Conservation (phyloP, 2,888 invertebrate genomes). For the Automeris io region DNA sequence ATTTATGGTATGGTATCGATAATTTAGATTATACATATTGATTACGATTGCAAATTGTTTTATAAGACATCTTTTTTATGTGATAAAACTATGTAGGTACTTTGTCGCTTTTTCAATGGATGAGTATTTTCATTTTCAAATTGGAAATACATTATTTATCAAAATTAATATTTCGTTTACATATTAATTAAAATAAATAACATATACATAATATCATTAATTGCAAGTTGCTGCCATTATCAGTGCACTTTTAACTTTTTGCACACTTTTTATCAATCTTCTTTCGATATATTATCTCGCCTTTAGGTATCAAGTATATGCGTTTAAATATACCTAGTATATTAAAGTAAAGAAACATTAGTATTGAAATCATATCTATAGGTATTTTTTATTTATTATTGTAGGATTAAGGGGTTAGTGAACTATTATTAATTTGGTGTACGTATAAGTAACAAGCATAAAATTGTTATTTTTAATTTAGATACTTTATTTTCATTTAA, state of each 20-base stretch:
- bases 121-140: neutral
- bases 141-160: slow-evolving; percentile 1
- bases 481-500: too few relatives aligned
- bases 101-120: slow-evolving; percentile 1
- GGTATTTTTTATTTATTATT: too few relatives aligned
- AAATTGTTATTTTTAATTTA: too few relatives aligned
- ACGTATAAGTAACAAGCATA: too few relatives aligned
- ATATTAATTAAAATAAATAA: neutral
- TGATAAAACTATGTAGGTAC: neutral
- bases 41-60: neutral
- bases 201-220: slow-evolving; percentile 5
- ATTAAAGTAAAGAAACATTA: too few relatives aligned
- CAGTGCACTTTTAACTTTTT: slow-evolving; percentile 23
- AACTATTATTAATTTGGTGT: too few relatives aligned
- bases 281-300: neutral
- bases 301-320: too few relatives aligned
- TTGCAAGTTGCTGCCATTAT: slow-evolving; percentile 15
- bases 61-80: slow-evolving; percentile 2
- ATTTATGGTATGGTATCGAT: neutral
- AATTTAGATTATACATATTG: neutral
- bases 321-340: too few relatives aligned
- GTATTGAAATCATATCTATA: too few relatives aligned
- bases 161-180: neutral
- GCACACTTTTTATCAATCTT: slow-evolving; percentile 19
- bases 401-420: too few relatives aligned